Evolutionary conservation across 2,113 vertebrate species (phyloP).

Genomic region (Lampris incognitus): DNA sequence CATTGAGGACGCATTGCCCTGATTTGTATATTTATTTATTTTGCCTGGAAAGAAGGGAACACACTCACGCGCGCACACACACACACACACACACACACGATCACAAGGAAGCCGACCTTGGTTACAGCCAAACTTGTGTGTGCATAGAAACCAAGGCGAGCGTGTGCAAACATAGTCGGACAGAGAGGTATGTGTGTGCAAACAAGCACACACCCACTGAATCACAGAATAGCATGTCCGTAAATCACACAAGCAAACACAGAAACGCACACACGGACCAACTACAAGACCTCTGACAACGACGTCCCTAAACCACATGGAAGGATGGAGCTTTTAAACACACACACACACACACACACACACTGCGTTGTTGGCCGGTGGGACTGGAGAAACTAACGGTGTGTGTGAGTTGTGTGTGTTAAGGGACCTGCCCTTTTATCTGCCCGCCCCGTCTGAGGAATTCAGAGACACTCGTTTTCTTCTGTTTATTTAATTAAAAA

Average conservation of each 20-base stretch:
- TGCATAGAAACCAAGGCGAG: neutral
- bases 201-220: slow-evolving; percentile 8
- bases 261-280: neutral
- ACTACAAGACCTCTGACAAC: neutral
- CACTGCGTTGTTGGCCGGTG: neutral
- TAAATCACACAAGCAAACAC: neutral
- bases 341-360: neutral
- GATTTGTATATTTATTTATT: too few relatives aligned
- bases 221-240: neutral
- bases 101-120: too few relatives aligned
- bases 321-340: neutral
- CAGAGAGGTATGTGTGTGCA: slow-evolving; percentile 9
- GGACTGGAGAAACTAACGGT: neutral
- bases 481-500: neutral
- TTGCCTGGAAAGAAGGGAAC: neutral
- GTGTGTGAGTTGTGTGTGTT: slow-evolving; percentile 5
- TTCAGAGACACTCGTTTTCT: neutral
- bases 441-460: neutral
- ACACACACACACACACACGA: slow-evolving; percentile 4
- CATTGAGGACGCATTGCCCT: too few relatives aligned
- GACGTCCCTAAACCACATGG: neutral
- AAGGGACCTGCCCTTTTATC: neutral
- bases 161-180: slow-evolving; percentile 4
- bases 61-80: neutral
- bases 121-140: neutral